phyloP scores from a whole-genome alignment of 2,797 vertebrate genomes.

The Basileuterus tristriatus region DNA sequence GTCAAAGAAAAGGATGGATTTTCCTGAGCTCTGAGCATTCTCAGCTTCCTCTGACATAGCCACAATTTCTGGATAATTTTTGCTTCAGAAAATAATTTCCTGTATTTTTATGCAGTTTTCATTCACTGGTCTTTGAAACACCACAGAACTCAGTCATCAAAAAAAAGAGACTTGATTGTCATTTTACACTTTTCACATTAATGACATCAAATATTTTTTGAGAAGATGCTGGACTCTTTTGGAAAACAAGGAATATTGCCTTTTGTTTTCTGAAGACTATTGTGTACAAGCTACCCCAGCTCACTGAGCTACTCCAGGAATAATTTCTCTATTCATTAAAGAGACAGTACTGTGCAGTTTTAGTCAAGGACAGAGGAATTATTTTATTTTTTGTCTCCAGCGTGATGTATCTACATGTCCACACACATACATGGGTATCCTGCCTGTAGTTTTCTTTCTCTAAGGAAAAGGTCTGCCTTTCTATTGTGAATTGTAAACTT shows the following conservation, averaged over 20 bases:
- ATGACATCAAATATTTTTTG: not conserved
- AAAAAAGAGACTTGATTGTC: not conserved
- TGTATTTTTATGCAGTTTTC: not conserved
- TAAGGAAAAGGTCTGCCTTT: not conserved
- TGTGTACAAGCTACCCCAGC: accelerated
- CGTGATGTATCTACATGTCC: not conserved
- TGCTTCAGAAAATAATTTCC: not conserved
- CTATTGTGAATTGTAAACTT: not conserved
- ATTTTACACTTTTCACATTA: not conserved
- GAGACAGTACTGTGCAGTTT: not conserved
- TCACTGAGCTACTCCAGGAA: not conserved
- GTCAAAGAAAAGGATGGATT: not conserved
- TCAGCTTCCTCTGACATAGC: not conserved
- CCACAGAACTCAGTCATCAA: not conserved
- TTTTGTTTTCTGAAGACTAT: not conserved
- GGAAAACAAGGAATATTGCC: not conserved
- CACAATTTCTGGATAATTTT: not conserved
- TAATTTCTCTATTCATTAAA: not conserved
- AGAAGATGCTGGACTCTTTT: not conserved
- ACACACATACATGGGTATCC: not conserved
- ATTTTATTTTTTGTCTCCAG: not conserved
- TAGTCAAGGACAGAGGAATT: not conserved
- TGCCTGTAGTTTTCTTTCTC: not conserved
- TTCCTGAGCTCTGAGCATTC: not conserved
- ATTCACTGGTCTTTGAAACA: not conserved